A percentile compares a stretch with the other conserved stretches of the same genome.
Evolutionary conservation across 2,888 invertebrate species (phyloP).

Genomic region (Andrena chrysosceles): DNA sequence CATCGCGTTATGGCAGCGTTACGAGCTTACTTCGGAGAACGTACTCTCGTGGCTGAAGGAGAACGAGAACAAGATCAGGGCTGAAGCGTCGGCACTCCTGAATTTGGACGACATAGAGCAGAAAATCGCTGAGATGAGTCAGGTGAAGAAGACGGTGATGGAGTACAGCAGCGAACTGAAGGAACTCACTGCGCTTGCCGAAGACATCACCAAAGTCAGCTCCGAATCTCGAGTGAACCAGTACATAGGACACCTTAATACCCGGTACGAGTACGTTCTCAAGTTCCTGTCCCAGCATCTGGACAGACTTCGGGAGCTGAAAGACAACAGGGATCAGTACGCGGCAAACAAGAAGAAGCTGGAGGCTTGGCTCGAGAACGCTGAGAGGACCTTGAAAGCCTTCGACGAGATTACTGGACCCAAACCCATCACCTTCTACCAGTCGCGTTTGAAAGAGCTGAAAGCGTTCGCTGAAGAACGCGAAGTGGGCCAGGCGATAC

Average conservation of each 20-base stretch:
- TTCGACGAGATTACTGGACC: conserved; percentile 91
- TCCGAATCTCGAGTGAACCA: conserved; percentile 94
- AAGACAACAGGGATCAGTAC: conserved; percentile 90
- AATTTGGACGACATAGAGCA: conserved; percentile 89
- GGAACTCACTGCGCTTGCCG: conserved; percentile 89
- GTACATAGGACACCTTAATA: conserved; percentile 91
- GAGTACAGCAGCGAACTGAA: conserved; percentile 89
- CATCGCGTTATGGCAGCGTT: conserved; percentile 92
- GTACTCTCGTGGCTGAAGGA: conserved; percentile 92
- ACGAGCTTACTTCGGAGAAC: conserved; percentile 91
- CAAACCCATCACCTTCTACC: conserved; percentile 89
- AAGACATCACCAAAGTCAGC: conserved; percentile 90
- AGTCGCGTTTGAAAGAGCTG: conserved; percentile 91
- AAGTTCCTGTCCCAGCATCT: conserved; percentile 90
- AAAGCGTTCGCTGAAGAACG: conserved; percentile 91
- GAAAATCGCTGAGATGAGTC: conserved; percentile 89
- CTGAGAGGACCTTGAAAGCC: conserved; percentile 90
- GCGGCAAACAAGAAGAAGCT: conserved; percentile 89
- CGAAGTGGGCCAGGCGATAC: conserved; percentile 91
- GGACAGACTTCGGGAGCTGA: conserved; percentile 90
- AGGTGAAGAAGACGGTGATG: conserved; percentile 88
- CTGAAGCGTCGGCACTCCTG: conserved; percentile 90
- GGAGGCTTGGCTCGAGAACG: conserved; percentile 92
- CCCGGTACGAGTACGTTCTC: conserved; percentile 90
- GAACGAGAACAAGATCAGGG: conserved; percentile 90